Evolutionary conservation across 1,140 invertebrate genomes (phyloP).

Genomic region (Sipha flava): DNA sequence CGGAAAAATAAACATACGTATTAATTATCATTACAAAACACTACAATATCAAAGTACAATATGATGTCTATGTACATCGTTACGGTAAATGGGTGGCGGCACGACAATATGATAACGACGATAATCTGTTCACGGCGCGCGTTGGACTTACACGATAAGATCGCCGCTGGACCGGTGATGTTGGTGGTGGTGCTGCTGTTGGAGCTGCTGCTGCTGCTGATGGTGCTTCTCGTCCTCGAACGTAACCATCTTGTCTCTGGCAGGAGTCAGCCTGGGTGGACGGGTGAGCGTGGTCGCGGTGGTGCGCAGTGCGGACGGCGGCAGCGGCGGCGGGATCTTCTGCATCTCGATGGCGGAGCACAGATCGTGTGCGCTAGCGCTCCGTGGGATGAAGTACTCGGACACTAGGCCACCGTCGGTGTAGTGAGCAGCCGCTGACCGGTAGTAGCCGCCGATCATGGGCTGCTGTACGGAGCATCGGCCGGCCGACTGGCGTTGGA

Average conservation of each 20-base stretch:
- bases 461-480: slow-evolving; percentile 52
- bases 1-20: too few relatives aligned
- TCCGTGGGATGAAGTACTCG: slow-evolving; percentile 72
- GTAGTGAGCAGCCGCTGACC: not conserved
- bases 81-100: too few relatives aligned
- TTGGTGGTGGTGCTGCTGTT: not conserved
- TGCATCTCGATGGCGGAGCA: slow-evolving; percentile 50
- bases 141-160: not conserved
- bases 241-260: slow-evolving; percentile 67
- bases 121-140: not conserved
- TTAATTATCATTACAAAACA: too few relatives aligned
- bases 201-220: not conserved
- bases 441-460: slow-evolving; percentile 25
- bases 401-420: slow-evolving; percentile 41
- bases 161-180: not conserved
- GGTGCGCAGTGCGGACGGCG: slow-evolving; percentile 41
- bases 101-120: not conserved
- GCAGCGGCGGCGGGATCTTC: slow-evolving; percentile 48
- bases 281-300: slow-evolving; percentile 40
- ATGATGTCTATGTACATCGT: too few relatives aligned
- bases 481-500: slow-evolving; percentile 55
- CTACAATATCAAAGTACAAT: too few relatives aligned
- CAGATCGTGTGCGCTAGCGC: slow-evolving; percentile 70
- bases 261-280: slow-evolving; percentile 45
- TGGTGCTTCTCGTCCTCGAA: slow-evolving; percentile 60